Conservation (phyloP, 2,113 vertebrate species). For the Rhegmatorhina hoffmannsi region DNA sequence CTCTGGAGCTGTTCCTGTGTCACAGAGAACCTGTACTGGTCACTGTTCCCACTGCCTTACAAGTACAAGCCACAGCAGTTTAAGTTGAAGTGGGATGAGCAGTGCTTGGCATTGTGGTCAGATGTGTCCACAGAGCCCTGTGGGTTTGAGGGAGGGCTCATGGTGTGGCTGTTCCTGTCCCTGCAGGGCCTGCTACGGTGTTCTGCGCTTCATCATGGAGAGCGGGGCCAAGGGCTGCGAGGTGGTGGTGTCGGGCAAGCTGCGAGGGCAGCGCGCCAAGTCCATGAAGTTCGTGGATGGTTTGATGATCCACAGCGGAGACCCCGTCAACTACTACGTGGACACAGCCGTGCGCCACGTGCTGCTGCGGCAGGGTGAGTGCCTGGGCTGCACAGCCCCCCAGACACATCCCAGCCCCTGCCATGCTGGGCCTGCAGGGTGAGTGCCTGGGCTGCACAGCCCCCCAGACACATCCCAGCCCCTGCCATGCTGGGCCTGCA, state of each 20-base stretch:
- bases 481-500: too few species aligned
- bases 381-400: not conserved
- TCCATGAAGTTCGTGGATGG: conserved; percentile 99
- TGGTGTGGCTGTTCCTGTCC: not conserved
- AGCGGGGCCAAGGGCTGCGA: conserved; percentile 96
- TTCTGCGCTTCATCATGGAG: conserved; percentile 99
- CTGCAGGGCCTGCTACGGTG: conserved; percentile 93
- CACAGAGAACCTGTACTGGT: not conserved
- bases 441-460: too few species aligned
- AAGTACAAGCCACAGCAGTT: not conserved
- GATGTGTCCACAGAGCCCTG: fast-evolving
- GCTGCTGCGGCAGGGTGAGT: conserved; percentile 94
- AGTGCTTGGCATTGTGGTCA: not conserved
- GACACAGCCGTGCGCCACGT: conserved; percentile 97
- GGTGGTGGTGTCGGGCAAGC: conserved; percentile 96
- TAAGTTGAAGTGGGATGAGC: not conserved
- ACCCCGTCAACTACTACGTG: conserved; percentile 98
- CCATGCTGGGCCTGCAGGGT: too few species aligned
- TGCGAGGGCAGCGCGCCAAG: conserved; percentile 95
- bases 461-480: too few species aligned
- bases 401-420: too few species aligned
- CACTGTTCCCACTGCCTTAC: too few species aligned
- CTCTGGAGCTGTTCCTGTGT: not conserved
- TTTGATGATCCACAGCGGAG: conserved; percentile 99
- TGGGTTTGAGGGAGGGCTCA: not conserved